These are phyloP conservation scores for Gallirallus australis DNA, from an alignment of 2,797 vertebrate species.

Conservation along the genomic window DNA sequence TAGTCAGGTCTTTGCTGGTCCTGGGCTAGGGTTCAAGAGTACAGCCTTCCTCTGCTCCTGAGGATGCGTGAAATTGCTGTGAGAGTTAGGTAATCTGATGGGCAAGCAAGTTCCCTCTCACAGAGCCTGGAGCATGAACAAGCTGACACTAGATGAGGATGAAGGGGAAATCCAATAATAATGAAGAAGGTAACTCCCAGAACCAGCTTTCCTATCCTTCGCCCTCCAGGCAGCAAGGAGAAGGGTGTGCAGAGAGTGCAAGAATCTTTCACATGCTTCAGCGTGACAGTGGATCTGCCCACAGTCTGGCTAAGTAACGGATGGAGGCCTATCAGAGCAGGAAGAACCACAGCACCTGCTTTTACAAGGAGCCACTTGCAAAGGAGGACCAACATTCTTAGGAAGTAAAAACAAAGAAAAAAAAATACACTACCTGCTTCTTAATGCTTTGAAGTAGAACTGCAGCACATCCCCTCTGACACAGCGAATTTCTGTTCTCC, in stretches of 20 bases:
- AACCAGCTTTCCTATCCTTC: not conserved
- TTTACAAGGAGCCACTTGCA: not conserved
- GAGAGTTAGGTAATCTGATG: not conserved
- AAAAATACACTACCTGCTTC: not conserved
- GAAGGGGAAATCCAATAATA: conserved; percentile 44
- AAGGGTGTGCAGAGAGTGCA: not conserved
- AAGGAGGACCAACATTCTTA: not conserved
- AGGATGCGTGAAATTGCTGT: not conserved
- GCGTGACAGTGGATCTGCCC: not conserved
- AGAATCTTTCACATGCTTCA: not conserved
- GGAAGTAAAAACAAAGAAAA: not conserved
- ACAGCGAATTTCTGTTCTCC: not conserved
- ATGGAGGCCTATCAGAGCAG: not conserved
- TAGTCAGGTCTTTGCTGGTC: not conserved
- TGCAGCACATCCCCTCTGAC: not conserved
- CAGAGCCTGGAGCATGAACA: not conserved
- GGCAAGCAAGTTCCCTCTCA: not conserved
- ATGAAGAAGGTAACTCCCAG: not conserved
- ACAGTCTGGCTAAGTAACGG: not conserved
- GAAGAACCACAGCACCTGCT: not conserved
- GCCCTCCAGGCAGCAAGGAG: not conserved
- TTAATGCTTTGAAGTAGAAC: not conserved
- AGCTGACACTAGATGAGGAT: not conserved
- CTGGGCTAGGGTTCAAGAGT: not conserved
- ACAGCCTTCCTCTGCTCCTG: not conserved